Evolutionary conservation across 2,888 invertebrate species (phyloP).

Genomic region (Lasioglossum lativentre): DNA sequence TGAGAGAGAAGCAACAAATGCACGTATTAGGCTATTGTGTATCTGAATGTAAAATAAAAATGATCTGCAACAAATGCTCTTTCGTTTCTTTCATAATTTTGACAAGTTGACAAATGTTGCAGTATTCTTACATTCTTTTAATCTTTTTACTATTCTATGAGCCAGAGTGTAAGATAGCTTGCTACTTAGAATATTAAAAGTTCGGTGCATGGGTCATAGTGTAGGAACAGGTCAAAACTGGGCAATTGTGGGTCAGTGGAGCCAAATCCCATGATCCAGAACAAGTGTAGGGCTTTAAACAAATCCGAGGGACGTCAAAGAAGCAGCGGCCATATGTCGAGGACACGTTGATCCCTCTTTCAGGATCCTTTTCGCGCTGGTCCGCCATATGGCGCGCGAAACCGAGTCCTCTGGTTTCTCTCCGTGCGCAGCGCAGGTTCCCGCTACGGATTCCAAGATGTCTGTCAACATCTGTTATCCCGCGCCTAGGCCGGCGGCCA

Average conservation of each 20-base stretch:
- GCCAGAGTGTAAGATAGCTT: no score
- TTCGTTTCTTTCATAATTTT: no score
- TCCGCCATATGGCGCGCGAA: constrained; percentile 78
- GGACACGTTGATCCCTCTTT: constrained; percentile 64
- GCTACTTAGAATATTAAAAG: no score
- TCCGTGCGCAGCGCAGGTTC: constrained; percentile 45
- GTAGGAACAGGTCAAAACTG: not conserved
- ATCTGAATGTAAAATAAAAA: no score
- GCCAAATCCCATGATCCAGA: not conserved
- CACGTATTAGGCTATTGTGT: no score
- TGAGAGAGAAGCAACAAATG: no score
- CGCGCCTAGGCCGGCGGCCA: constrained; percentile 39
- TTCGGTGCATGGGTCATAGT: not conserved
- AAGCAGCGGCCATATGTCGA: constrained; percentile 59
- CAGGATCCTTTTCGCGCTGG: constrained; percentile 63
- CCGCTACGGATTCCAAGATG: constrained; percentile 64
- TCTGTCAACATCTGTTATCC: constrained; percentile 77
- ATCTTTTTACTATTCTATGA: no score
- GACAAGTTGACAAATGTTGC: no score
- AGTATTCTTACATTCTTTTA: no score
- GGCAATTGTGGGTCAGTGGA: not conserved
- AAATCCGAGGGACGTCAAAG: constrained; percentile 28
- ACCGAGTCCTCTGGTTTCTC: constrained; percentile 57
- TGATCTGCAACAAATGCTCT: no score
- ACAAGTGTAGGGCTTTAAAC: constrained; percentile 37